phyloP scores from a whole-genome alignment of 2,888 invertebrate species.

The Clusia tigrina region DNA sequence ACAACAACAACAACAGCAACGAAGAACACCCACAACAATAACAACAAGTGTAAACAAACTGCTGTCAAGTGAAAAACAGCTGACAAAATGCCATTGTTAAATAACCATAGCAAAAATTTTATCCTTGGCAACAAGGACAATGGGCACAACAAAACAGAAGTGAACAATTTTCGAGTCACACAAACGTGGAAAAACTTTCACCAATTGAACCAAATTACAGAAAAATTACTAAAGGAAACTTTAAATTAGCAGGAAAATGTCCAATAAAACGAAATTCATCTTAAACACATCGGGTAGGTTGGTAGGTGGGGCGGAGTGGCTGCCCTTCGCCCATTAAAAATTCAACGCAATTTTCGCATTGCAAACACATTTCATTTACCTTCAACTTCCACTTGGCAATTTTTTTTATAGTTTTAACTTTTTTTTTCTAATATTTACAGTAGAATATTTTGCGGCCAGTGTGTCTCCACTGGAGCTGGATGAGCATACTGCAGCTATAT shows the following conservation, averaged over 20 bases:
- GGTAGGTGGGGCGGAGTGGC: constrained; percentile 8
- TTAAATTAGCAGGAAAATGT: constrained; percentile 29
- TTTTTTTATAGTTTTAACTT: no score
- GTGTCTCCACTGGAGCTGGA: constrained; percentile 49
- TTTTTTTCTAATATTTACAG: constrained; percentile 39
- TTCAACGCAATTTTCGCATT: background rate
- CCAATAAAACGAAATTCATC: constrained; percentile 60
- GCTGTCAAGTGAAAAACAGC: background rate
- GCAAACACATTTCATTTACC: background rate
- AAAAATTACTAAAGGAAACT: background rate
- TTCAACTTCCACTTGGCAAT: no score
- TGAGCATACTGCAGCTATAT: constrained; percentile 61
- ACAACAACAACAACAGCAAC: background rate
- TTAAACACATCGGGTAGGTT: constrained; percentile 63
- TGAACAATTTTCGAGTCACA: background rate
- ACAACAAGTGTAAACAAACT: constrained; percentile 12
- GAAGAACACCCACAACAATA: background rate
- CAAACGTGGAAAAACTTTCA: background rate
- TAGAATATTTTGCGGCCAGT: constrained; percentile 59
- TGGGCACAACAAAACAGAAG: constrained; percentile 24
- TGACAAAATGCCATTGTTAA: background rate
- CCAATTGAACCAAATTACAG: background rate
- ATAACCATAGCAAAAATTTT: constrained; percentile 22
- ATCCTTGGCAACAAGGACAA: constrained; percentile 14
- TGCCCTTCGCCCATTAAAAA: background rate